A percentile compares a stretch with the other conserved stretches of the same genome.
phyloP scores from a whole-genome alignment of 2,113 vertebrate species.

The Phaethon lepturus region DNA sequence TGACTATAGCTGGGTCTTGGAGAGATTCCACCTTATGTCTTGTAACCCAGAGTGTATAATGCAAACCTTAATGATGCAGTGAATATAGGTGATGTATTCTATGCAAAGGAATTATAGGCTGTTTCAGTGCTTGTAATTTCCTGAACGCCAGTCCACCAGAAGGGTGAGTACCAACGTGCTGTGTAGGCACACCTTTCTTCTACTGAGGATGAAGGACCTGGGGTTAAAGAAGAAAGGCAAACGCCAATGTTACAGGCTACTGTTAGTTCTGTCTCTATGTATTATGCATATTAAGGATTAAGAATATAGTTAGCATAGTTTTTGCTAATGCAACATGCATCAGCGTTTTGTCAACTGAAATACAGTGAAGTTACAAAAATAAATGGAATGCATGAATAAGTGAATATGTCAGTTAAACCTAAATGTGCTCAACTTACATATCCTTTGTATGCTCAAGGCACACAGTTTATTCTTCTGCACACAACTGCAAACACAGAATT shows the following conservation, averaged over 20 bases:
- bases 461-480: neutral
- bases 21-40: neutral
- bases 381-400: neutral
- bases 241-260: neutral
- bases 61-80: neutral
- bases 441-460: neutral
- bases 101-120: neutral
- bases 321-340: neutral
- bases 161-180: neutral
- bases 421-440: neutral
- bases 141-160: neutral
- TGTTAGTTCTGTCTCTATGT: neutral
- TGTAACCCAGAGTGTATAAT: neutral
- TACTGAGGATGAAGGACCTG: neutral
- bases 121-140: neutral
- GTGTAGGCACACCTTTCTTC: neutral
- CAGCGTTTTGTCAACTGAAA: neutral
- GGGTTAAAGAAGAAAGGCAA: neutral
- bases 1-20: neutral
- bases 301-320: neutral
- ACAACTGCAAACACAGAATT: neutral
- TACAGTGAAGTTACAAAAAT: neutral
- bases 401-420: neutral
- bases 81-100: neutral
- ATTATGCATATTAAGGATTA: neutral